Conservation (phyloP, 2,113 vertebrate genomes). For the Pogonocichla stellata region DNA sequence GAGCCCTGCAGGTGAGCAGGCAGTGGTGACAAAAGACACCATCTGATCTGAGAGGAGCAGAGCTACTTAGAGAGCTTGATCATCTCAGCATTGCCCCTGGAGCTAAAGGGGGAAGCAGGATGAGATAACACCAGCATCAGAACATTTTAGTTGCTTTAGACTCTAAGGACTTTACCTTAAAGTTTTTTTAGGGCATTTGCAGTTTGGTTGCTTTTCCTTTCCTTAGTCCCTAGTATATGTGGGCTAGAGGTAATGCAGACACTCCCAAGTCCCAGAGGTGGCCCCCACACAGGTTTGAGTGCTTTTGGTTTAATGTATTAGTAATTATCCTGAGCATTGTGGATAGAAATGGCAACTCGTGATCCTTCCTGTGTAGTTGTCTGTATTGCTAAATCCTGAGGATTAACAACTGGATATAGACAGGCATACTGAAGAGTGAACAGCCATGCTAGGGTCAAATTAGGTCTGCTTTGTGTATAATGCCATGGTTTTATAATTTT, state of each 20-base stretch:
- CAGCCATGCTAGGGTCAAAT: conserved; percentile 16
- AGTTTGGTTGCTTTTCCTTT: background rate
- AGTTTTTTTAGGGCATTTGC: background rate
- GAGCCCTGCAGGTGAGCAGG: background rate
- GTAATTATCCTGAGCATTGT: conserved; percentile 36
- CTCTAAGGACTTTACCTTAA: background rate
- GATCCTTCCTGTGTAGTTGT: conserved; percentile 29
- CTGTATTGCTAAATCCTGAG: conserved; percentile 29
- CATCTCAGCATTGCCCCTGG: background rate
- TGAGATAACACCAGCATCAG: background rate
- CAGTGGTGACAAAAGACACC: background rate
- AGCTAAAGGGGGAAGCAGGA: background rate
- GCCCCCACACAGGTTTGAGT: background rate
- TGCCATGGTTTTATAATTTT: background rate
- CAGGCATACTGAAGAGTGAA: background rate
- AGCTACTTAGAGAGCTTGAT: background rate
- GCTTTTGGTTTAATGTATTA: conserved; percentile 40
- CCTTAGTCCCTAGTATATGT: background rate
- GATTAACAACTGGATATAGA: conserved; percentile 37
- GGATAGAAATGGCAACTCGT: background rate
- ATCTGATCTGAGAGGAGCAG: background rate
- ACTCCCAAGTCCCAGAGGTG: background rate
- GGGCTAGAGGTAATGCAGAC: background rate
- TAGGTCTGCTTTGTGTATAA: conserved; percentile 26
- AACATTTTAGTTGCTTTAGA: background rate